phyloP scores from a whole-genome alignment of 2,888 invertebrate species.

The Chorisops tibialis region DNA sequence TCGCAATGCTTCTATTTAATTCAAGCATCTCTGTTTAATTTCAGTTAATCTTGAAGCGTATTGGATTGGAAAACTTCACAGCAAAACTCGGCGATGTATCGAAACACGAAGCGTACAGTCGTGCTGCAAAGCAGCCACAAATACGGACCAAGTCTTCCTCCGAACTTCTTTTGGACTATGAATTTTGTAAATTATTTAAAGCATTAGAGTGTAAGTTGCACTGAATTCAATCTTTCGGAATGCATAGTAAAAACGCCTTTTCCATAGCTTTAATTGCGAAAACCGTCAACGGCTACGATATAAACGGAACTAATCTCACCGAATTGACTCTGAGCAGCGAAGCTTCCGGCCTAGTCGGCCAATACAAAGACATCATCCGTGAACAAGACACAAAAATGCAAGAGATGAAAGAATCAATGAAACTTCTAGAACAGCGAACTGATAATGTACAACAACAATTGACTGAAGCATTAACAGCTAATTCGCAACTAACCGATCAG shows the following conservation, averaged over 20 bases:
- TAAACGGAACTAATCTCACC: conserved; percentile 54
- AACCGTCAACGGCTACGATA: conserved; percentile 54
- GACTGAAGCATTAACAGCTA: conserved; percentile 65
- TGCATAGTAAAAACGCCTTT: background rate
- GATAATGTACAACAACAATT: conserved; percentile 53
- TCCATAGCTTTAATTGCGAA: conserved; percentile 55
- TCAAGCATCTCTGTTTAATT: conserved; percentile 3
- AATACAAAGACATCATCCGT: conserved; percentile 87
- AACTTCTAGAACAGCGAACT: conserved; percentile 41
- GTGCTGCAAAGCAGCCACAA: conserved; percentile 92
- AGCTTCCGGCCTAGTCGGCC: conserved; percentile 53
- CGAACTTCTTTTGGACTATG: conserved; percentile 88
- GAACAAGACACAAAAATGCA: conserved; percentile 75
- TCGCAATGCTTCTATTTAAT: background rate
- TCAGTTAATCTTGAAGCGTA: conserved; percentile 76
- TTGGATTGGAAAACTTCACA: conserved; percentile 84
- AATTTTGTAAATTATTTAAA: conserved; percentile 91
- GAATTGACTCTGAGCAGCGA: conserved; percentile 52
- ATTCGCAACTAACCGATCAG: conserved; percentile 78
- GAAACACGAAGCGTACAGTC: conserved; percentile 85
- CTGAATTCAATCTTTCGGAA: background rate
- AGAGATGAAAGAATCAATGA: conserved; percentile 45
- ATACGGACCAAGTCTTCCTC: conserved; percentile 68
- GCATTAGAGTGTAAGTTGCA: conserved; percentile 62
- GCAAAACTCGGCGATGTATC: conserved; percentile 82